These are phyloP conservation scores for Agrilus cyanescens DNA, from an alignment of 2,888 invertebrate species.

Conservation along the genomic window DNA sequence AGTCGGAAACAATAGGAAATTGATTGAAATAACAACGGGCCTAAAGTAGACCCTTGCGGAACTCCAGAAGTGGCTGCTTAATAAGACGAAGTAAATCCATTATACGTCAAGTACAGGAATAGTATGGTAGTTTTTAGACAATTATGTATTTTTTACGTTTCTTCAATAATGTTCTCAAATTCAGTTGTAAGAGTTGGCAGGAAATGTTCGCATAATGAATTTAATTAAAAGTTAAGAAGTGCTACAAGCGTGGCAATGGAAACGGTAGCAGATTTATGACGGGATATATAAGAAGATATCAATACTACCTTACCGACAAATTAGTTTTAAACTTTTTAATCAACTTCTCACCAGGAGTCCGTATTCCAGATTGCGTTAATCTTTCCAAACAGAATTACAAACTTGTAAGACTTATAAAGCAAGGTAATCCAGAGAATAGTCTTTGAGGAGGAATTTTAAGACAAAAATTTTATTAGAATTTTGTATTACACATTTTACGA, in stretches of 20 bases:
- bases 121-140: no score
- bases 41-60: no score
- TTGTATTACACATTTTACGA: no score
- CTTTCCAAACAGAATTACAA: conserved; percentile 14
- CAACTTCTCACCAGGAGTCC: conserved; percentile 29
- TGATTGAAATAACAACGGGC: no score
- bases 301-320: conserved; percentile 30
- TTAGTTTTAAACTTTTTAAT: conserved; percentile 34
- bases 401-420: conserved; percentile 22
- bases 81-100: no score
- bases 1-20: no score
- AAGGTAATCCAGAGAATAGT: conserved; percentile 15
- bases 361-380: conserved; percentile 17
- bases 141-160: no score
- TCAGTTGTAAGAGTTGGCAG: not conserved
- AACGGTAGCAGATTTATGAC: conserved; percentile 31
- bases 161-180: no score
- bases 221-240: conserved; percentile 28
- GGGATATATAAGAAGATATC: conserved; percentile 31
- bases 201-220: conserved; percentile 13
- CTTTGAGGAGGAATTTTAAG: conserved; percentile 30
- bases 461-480: conserved; percentile 27
- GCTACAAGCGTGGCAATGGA: conserved; percentile 24
- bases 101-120: no score
- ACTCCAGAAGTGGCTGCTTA: no score